These are phyloP conservation scores for Zeuzera pyrina DNA, from an alignment of 2,888 invertebrate genomes.

Conservation along the genomic window DNA sequence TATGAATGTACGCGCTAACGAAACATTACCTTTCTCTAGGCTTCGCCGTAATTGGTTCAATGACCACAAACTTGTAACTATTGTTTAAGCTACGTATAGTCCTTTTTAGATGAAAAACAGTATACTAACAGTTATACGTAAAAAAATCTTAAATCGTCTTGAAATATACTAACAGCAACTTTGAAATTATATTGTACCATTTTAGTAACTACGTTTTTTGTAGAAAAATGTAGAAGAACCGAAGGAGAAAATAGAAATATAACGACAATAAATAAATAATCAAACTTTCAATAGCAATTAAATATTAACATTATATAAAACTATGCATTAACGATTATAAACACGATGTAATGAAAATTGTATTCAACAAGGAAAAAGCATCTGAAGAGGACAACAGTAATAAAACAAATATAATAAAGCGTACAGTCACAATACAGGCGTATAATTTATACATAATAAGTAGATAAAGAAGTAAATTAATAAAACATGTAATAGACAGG, in stretches of 20 bases:
- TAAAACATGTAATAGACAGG: slow-evolving; percentile 47
- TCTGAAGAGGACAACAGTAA: slow-evolving; percentile 9
- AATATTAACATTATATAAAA: not conserved
- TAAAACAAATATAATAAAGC: slow-evolving; percentile 21
- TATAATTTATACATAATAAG: slow-evolving; percentile 37
- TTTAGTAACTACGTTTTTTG: too few species aligned
- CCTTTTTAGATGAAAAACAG: too few species aligned
- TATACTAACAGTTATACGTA: too few species aligned
- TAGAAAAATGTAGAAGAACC: too few species aligned
- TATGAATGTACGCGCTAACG: slow-evolving; percentile 39
- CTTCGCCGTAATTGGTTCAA: not conserved
- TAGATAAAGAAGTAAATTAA: slow-evolving; percentile 42
- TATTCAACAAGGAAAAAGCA: slow-evolving; percentile 4
- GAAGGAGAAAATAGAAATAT: too few species aligned
- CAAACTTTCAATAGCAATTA: too few species aligned
- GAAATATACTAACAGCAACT: too few species aligned
- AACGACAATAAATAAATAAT: not conserved
- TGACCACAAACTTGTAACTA: too few species aligned
- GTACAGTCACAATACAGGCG: slow-evolving; percentile 60
- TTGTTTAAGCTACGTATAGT: too few species aligned
- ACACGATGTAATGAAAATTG: not conserved
- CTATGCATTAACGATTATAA: not conserved
- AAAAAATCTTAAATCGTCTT: too few species aligned
- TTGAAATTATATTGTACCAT: too few species aligned
- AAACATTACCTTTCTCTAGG: not conserved